phyloP scores from a whole-genome alignment of 2,797 vertebrate genomes.

The Cossypha heuglini region DNA sequence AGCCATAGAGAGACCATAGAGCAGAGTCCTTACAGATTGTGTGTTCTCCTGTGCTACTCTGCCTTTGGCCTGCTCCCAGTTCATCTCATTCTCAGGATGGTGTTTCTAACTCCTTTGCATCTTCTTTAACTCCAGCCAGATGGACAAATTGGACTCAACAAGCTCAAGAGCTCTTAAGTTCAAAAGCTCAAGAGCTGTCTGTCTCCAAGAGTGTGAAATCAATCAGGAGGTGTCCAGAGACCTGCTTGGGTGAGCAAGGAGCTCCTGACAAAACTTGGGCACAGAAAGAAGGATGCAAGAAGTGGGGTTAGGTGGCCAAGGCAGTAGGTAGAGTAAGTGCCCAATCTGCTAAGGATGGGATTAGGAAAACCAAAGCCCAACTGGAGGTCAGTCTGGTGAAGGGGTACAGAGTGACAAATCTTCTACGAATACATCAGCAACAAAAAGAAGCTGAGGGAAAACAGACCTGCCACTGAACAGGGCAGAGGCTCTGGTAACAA shows the following conservation, averaged over 20 bases:
- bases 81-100: not conserved
- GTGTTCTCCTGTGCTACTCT: not conserved
- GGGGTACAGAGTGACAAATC: not conserved
- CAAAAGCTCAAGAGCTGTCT: not conserved
- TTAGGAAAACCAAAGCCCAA: not conserved
- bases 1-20: not conserved
- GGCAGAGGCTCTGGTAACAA: not conserved
- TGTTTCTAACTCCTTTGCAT: not conserved
- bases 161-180: not conserved
- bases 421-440: fast-evolving
- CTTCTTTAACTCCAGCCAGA: not conserved
- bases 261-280: not conserved
- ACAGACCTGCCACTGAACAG: not conserved
- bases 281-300: not conserved
- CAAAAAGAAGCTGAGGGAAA: not conserved
- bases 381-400: not conserved
- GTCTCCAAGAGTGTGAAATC: not conserved
- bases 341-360: not conserved
- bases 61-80: not conserved
- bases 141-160: not conserved
- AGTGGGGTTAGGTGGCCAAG: not conserved
- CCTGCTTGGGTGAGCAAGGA: not conserved
- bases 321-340: not conserved
- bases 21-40: fast-evolving
- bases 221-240: not conserved